Conservation (phyloP, 35 echinoderm and acorn worm species). For the Apostichopus californicus region DNA sequence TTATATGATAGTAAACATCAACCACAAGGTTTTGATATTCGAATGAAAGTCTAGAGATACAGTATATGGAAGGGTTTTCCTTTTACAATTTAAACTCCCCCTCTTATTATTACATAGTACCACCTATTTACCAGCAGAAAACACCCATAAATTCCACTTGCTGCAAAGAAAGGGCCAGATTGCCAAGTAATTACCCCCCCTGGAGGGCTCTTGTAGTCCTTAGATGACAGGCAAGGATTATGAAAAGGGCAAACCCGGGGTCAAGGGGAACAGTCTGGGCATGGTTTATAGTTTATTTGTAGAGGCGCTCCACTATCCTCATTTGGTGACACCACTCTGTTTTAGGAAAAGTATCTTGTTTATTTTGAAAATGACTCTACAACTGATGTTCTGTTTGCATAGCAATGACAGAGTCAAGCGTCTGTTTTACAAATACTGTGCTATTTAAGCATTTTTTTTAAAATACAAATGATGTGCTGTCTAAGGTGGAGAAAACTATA, state of each 20-base stretch:
- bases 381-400: slow-evolving; percentile 36
- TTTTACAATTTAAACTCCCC: not conserved
- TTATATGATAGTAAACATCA: slow-evolving; percentile 9
- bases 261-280: slow-evolving; percentile 10
- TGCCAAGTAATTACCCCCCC: slow-evolving; percentile 16
- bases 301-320: slow-evolving; percentile 1
- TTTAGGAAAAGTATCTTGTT: slow-evolving; percentile 9
- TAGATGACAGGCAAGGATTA: slow-evolving; percentile 22
- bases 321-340: slow-evolving; percentile 26
- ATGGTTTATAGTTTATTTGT: slow-evolving; percentile 30
- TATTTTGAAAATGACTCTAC: slow-evolving; percentile 24
- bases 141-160: slow-evolving; percentile 37
- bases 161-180: not conserved
- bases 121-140: not conserved
- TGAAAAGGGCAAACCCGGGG: not conserved
- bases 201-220: not conserved
- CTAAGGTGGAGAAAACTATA: too few relatives aligned
- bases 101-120: not conserved
- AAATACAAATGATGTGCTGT: too few relatives aligned
- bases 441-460: too few relatives aligned
- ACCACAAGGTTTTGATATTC: not conserved
- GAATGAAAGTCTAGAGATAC: not conserved
- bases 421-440: not conserved
- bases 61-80: not conserved
- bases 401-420: not conserved